A percentile compares a stretch with the other conserved stretches of the same genome.
Conservation (phyloP, 1,140 invertebrate genomes). For the Zophobas morio region DNA sequence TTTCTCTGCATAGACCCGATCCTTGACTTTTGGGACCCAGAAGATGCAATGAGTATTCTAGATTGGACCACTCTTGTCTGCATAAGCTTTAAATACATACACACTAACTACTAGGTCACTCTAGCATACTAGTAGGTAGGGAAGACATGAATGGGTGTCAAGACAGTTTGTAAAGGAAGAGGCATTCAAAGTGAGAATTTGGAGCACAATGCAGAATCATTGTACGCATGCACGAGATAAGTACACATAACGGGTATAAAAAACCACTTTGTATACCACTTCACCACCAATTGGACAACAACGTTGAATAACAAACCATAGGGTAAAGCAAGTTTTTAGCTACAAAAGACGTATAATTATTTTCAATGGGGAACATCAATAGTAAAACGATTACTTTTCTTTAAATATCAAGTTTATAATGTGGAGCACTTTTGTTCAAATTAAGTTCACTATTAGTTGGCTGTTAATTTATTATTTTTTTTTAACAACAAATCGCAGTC, state of each 20-base stretch:
- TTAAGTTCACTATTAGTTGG: no score
- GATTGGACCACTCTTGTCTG: conserved; percentile 64
- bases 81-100: conserved; percentile 65
- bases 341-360: no score
- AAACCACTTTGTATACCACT: conserved; percentile 27
- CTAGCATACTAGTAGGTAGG: conserved; percentile 25
- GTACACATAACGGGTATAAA: neutral
- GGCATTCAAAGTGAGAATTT: conserved; percentile 31
- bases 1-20: conserved; percentile 67
- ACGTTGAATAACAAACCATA: no score
- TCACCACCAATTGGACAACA: neutral
- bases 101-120: conserved; percentile 55
- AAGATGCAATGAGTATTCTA: conserved; percentile 62
- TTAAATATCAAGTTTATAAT: no score
- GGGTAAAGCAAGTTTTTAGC: no score
- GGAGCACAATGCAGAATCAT: neutral
- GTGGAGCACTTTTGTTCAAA: no score
- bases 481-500: neutral
- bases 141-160: conserved; percentile 28
- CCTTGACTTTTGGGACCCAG: conserved; percentile 65
- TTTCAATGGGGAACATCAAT: no score
- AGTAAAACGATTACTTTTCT: no score
- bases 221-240: neutral
- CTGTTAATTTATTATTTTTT: no score
- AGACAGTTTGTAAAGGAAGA: conserved; percentile 46